phyloP scores from a whole-genome alignment of 2,113 vertebrate species.

The Austrofundulus limnaeus region DNA sequence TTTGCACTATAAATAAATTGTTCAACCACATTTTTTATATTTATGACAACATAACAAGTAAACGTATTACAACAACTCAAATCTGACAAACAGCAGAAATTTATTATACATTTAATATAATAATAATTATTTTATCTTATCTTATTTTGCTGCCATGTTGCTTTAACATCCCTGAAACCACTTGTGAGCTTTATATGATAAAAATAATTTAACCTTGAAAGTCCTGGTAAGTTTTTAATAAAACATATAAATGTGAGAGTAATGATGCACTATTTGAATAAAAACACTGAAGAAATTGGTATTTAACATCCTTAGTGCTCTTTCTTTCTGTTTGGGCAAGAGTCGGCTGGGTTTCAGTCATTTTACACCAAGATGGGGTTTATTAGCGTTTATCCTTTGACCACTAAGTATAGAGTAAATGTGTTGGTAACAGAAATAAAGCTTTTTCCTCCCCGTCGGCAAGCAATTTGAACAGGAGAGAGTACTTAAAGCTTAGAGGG shows the following conservation, averaged over 20 bases:
- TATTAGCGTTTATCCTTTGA: slow-evolving; percentile 72
- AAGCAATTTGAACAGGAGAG: slow-evolving; percentile 83
- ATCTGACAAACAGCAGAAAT: too few relatives aligned
- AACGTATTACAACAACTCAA: too few relatives aligned
- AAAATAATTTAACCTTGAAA: too few relatives aligned
- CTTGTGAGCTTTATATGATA: too few relatives aligned
- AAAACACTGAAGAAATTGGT: slow-evolving; percentile 68
- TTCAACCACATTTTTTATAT: too few relatives aligned
- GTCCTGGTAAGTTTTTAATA: neutral
- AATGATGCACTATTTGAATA: slow-evolving; percentile 20
- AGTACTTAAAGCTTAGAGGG: slow-evolving; percentile 90
- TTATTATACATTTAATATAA: too few relatives aligned
- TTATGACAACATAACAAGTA: too few relatives aligned
- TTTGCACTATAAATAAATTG: too few relatives aligned
- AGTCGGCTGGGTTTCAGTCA: slow-evolving; percentile 74
- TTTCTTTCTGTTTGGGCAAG: slow-evolving; percentile 69
- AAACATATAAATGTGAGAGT: slow-evolving; percentile 4
- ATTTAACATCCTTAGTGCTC: slow-evolving; percentile 60
- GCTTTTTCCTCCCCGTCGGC: slow-evolving; percentile 81
- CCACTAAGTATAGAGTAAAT: slow-evolving; percentile 78
- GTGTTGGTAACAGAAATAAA: slow-evolving; percentile 68
- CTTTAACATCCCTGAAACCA: too few relatives aligned
- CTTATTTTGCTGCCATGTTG: too few relatives aligned
- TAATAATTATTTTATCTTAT: too few relatives aligned
- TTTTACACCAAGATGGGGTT: slow-evolving; percentile 83